phyloP scores from a whole-genome alignment of 2,888 invertebrate species.

The Pilophorus perplexus region DNA sequence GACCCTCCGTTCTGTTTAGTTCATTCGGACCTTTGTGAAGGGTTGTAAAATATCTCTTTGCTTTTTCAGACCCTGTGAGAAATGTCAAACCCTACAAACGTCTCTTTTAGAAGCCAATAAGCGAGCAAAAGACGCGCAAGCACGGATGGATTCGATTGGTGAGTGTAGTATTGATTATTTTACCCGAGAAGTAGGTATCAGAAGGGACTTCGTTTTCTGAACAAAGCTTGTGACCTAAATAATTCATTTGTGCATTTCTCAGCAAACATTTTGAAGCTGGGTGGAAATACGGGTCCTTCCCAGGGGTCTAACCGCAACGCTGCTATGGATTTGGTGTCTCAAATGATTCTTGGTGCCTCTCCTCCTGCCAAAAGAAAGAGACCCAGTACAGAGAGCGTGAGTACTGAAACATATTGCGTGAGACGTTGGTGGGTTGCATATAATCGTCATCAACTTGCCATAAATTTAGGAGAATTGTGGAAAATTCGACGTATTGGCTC shows the following conservation, averaged over 20 bases:
- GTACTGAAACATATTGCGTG: no score
- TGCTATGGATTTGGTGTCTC: constrained; percentile 41
- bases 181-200: no score
- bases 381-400: not conserved
- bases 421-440: not conserved
- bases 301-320: constrained; percentile 21
- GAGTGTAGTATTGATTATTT: no score
- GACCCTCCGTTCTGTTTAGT: not conserved
- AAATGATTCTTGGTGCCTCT: constrained; percentile 38
- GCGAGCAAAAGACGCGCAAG: constrained; percentile 39
- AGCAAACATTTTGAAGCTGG: constrained; percentile 42
- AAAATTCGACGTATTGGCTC: not conserved
- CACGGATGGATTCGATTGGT: constrained; percentile 41
- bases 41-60: not conserved
- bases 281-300: constrained; percentile 28
- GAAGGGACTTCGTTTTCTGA: no score
- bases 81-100: constrained; percentile 33
- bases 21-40: not conserved
- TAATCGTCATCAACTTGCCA: not conserved
- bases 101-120: constrained; percentile 29
- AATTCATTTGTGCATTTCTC: not conserved
- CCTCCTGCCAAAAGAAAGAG: constrained; percentile 12
- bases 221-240: no score
- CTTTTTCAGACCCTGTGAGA: constrained; percentile 26
- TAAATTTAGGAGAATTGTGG: not conserved